Evolutionary conservation across 2,797 vertebrate species (phyloP).

Genomic region (Streptopelia turtur): DNA sequence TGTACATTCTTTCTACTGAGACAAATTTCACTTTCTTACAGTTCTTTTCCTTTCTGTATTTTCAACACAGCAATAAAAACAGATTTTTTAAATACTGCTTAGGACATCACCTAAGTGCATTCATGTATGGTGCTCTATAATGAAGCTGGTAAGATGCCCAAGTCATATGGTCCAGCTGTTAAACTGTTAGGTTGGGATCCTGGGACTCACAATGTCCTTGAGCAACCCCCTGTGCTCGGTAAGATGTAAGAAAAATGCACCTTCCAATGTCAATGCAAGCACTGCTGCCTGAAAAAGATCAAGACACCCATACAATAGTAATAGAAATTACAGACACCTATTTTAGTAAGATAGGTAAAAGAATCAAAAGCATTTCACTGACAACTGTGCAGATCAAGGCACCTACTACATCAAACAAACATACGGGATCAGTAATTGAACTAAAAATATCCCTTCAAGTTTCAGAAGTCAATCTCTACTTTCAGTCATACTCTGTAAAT

Average conservation of each 20-base stretch:
- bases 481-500: neutral
- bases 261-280: neutral
- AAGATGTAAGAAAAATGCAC: neutral
- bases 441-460: neutral
- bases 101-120: neutral
- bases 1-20: neutral
- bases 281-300: neutral
- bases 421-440: neutral
- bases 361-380: slow-evolving; percentile 26
- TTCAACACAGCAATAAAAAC: neutral
- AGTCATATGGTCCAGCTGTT: neutral
- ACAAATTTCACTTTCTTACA: neutral
- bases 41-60: neutral
- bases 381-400: neutral
- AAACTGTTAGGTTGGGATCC: neutral
- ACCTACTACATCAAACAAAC: neutral
- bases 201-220: neutral
- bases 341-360: neutral
- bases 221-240: neutral
- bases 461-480: neutral
- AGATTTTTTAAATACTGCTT: neutral
- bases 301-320: neutral
- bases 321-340: neutral
- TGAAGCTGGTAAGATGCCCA: neutral
- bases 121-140: neutral